Conservation (phyloP, 2,113 vertebrate species). For the Nibea coibor region DNA sequence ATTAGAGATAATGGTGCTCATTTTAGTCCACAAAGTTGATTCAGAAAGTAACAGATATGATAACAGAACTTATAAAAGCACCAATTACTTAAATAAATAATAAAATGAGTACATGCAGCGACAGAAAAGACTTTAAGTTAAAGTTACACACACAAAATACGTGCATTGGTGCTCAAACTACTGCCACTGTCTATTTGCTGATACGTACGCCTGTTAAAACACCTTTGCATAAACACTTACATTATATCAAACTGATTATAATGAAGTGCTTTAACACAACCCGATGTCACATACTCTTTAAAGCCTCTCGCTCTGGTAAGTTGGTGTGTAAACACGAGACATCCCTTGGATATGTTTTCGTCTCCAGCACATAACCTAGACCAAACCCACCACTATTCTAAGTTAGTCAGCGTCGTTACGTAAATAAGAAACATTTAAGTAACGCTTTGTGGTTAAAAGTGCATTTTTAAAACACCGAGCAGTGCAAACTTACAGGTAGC, state of each 20-base stretch:
- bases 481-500: slow-evolving; percentile 58
- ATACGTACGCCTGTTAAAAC: not conserved
- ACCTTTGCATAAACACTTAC: not conserved
- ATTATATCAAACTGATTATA: not conserved
- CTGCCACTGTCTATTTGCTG: slow-evolving; percentile 45
- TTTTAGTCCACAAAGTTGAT: not conserved
- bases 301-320: not conserved
- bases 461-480: no score
- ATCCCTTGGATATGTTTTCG: not conserved
- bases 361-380: slow-evolving; percentile 59
- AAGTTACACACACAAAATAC: no score
- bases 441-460: not conserved
- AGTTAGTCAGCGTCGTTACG: slow-evolving; percentile 16
- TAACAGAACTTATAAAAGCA: not conserved
- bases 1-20: not conserved
- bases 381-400: slow-evolving; percentile 25
- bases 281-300: not conserved
- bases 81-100: not conserved
- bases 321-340: slow-evolving; percentile 2
- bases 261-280: not conserved
- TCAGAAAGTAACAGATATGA: not conserved
- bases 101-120: not conserved
- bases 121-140: not conserved
- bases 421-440: not conserved
- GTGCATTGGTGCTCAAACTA: not conserved